Base-by-base conservation (phyloP, 1,140 invertebrate genomes). In the Rhagoletis zephyria region DNA sequence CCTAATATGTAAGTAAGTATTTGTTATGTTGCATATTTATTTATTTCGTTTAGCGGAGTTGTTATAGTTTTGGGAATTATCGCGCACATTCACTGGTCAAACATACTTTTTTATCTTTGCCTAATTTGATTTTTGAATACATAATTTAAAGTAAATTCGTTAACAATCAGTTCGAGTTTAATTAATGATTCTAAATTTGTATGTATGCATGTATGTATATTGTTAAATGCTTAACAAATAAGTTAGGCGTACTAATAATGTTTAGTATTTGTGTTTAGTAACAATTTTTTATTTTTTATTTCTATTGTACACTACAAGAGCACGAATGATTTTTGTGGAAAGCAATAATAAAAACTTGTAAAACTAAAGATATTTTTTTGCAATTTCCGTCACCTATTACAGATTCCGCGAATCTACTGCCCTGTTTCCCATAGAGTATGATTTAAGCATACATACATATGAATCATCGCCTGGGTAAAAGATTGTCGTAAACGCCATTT, bases 141-240 rank as follows among this genome's bases (percentile, higher is more conserved):
- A 92, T 90, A 90, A 90, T 91, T 87, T 92, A 92, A 92, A 92
- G 91, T 92, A 92, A 92, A 92, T 92, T 92, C 91, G 91, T 92
- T 92, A 89, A 91, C 90, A 91, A 90, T 92, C 91, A 92, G 91
- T 92, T 91, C 91, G 91, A 91, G 91, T 90, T 56, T 88, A 65
- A 67, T 88, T 30, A 67, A 87, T 67, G 63, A 67, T 30, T 67
- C 45, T 87, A 87, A 30, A 30, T 30, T 30, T 30, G 30, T 67
- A 87, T 87, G 19, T 63, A 77, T 16, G 67, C 16, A 42, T 30
- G 1, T 12, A 67, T 74, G 14, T 74, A 14, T 19, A 4, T 48
- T 48, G 9, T 74, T n/a, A 48, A 74, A 48, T 74, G 42, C 42
- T 14, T 74, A 74, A 74, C 67, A 74, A 74, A 51, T 5, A 74